Base-by-base conservation (phyloP, 2,113 vertebrate genomes). In the Lamprotornis superbus region DNA sequence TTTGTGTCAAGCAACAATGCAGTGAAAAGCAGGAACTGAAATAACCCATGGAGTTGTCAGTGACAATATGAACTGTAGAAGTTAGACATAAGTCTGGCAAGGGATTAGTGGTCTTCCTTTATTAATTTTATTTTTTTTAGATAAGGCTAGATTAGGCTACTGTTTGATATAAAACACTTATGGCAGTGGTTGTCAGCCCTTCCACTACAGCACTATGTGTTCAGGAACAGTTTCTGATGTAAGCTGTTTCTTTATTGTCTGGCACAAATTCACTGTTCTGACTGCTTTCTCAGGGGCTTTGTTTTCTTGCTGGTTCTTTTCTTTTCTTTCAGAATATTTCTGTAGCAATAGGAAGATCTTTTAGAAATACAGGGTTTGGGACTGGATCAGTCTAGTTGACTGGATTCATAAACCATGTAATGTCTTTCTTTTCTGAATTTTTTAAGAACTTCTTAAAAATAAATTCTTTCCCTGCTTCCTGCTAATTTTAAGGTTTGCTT, bases 181-280 rank as follows among this genome's bases (percentile, higher is more conserved):
- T 0, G 5, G 44, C 15, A 33, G 39, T 75, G 33, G 25, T 68
- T 80, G 27, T 56, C 61, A 83, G 61, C 53, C 19, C 23, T 88
- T 67, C 56, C 39, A 49, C 11, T 40, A 37, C 4, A 0, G 28
- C 11, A 18, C n/a, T 52, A 0, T 61, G 61, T 65, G 30, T 71
- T 92, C 30, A 76, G 83, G 70, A 87, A 42, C 35, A 63, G 14
- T 76, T 76, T 76, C 61, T 92, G 67, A 57, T 68, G 83, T 61
- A 85, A 55, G 46, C 42, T 78, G n/a, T 79, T 61, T 55, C 61
- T 89, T 77, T 0, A 1, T 85, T 82, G 76, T 88, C 44, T 85
- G 57, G 70, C 61, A 79, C 33, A 71, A 75, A 37, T 68, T 31
- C 39, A 10, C n/a, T 65, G 28, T 81, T 87, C 46, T 83, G 40